These are phyloP conservation scores for Sebastes matsubarae DNA, from an alignment of 2,797 vertebrate genomes.

Conservation along the genomic window DNA sequence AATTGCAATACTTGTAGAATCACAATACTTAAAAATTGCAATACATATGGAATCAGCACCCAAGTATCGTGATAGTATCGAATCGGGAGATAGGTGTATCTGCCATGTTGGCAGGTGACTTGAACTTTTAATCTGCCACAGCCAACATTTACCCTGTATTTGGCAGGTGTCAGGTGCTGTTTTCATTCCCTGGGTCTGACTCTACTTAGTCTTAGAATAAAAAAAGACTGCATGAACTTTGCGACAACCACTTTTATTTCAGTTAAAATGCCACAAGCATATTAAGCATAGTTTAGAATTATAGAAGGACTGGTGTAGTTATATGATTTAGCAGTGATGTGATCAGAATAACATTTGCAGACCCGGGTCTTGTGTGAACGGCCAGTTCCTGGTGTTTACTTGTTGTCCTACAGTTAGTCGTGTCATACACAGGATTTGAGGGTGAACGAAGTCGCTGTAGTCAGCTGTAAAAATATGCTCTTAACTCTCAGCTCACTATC, in stretches of 20 bases:
- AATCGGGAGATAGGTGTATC: no score
- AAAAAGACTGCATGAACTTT: not conserved
- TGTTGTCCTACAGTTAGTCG: not conserved
- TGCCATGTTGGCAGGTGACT: no score
- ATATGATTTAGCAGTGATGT: not conserved
- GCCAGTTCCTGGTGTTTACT: not conserved
- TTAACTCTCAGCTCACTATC: not conserved
- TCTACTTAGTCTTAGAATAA: not conserved
- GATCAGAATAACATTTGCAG: not conserved
- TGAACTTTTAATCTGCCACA: no score
- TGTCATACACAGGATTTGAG: not conserved
- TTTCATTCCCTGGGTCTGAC: not conserved
- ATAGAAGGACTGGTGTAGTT: not conserved
- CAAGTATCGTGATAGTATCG: no score
- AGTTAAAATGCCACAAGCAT: conserved; percentile 2
- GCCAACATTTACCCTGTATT: no score
- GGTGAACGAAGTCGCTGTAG: not conserved
- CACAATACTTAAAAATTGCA: no score
- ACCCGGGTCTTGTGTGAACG: not conserved
- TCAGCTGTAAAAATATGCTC: not conserved
- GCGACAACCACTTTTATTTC: not conserved
- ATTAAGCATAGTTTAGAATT: not conserved
- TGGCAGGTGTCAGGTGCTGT: not conserved
- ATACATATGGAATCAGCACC: no score
- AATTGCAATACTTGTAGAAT: no score